Evolutionary conservation across 35 echinoderm and acorn worm genomes (phyloP), one percentile per base, ranked within the genome.

Genomic region (Anneissia japonica): DNA sequence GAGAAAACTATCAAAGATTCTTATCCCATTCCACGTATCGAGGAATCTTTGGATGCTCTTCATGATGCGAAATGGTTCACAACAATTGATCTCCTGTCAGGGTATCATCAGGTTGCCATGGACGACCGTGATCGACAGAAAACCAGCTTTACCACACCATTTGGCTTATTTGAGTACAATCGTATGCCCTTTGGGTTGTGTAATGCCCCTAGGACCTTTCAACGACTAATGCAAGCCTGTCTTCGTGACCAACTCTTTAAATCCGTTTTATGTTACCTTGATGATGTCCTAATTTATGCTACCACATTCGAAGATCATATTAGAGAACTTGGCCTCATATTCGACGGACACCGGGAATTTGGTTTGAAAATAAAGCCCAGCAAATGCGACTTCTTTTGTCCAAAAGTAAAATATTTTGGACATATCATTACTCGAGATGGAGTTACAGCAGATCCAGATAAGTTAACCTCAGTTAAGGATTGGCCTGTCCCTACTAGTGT

Each of bases 401-500:
- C 34, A 28, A 75, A 87, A 39, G 85, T 87, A 4, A 87, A 87
- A 32, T 87, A 79, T 79, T 23, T 77, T 0, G 85, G 85, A 46
- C 85, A 87, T 80, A 34, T 79, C 13, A 45, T 80, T 19, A 32
- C 75, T 31, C 7, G 40, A 80, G 32, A 36, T 32, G 90, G 90
- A 56, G 79, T 87, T 17, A 16, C 37, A 39, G 43, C 45, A 14
- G 86, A 89, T 38, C 86, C 86, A 19, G 73, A 84, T 0, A 93
- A 89, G 46, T 0, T 86, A 30, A 76, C 79, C 30, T 78, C 83
- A 21, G 84, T 90, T 10, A 90, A 77, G 35, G 45, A 81, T 74
- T 86, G 84, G 87, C 84, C 88, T 30, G 41, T n/a, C 9, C 92
- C 92, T 36, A 29, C 30, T 14, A 93, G 72, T 51, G 12, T 85